Conservation (phyloP, 2,113 vertebrate genomes). For the Mobula hypostoma region DNA sequence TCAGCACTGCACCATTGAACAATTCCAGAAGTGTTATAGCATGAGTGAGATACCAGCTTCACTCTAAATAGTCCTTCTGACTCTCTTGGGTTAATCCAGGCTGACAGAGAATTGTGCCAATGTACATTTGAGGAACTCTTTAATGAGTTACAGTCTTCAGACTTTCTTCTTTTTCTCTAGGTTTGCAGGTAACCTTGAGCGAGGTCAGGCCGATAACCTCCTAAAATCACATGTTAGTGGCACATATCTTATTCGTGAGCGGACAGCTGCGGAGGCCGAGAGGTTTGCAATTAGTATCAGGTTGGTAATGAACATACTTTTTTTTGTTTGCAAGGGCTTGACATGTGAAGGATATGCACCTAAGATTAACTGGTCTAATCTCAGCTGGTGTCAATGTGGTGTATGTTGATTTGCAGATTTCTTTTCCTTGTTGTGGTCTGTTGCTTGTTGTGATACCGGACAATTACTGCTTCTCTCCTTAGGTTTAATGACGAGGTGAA, state of each 20-base stretch:
- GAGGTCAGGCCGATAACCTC: slow-evolving; percentile 90
- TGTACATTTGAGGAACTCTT: background rate
- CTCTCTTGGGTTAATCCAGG: background rate
- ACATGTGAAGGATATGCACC: no score
- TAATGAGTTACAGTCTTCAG: background rate
- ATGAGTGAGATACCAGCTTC: no score
- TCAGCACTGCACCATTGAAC: no score
- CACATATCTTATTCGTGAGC: slow-evolving; percentile 92
- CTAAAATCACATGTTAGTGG: slow-evolving; percentile 84
- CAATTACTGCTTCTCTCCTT: background rate
- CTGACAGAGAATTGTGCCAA: background rate
- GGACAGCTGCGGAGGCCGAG: slow-evolving; percentile 80
- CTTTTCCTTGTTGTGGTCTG: background rate
- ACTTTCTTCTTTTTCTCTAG: slow-evolving; percentile 48
- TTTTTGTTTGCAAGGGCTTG: no score
- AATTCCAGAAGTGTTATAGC: background rate
- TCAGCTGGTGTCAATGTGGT: background rate
- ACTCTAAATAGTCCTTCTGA: background rate
- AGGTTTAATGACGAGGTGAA: slow-evolving; percentile 98
- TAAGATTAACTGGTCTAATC: no score
- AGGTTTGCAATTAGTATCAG: slow-evolving; percentile 97
- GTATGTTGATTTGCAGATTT: background rate
- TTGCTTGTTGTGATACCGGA: background rate
- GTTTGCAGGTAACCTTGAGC: slow-evolving; percentile 95
- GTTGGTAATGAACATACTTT: slow-evolving; percentile 54